phyloP scores from a whole-genome alignment of 2,113 vertebrate genomes.

The Athene noctua region DNA sequence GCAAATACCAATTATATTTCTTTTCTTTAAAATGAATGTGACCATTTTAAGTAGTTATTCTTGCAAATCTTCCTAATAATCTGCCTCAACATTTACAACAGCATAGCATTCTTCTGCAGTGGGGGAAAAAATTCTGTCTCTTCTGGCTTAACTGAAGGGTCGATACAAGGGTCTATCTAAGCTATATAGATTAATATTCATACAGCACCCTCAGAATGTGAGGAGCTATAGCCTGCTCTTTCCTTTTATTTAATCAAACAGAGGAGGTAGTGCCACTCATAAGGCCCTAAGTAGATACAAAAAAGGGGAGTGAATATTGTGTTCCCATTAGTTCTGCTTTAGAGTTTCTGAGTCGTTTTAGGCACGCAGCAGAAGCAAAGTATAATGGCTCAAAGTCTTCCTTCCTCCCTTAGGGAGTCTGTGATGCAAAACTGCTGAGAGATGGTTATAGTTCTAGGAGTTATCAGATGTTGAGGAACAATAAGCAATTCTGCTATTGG shows the following conservation, averaged over 20 bases:
- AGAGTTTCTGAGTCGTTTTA: not conserved
- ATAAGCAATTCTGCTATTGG: not conserved
- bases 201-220: not conserved
- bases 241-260: not conserved
- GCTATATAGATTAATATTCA: not conserved
- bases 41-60: constrained; percentile 56
- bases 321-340: not conserved
- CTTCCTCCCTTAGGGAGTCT: not conserved
- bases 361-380: not conserved
- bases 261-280: not conserved
- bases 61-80: constrained; percentile 57
- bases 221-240: not conserved
- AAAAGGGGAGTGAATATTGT: not conserved
- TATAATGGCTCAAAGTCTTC: not conserved
- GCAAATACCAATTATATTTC: constrained; percentile 70
- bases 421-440: not conserved
- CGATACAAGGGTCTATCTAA: not conserved
- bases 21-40: constrained; percentile 62
- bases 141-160: not conserved
- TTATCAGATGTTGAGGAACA: not conserved
- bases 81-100: constrained; percentile 41
- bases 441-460: not conserved
- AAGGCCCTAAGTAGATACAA: not conserved
- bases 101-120: not conserved
- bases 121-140: not conserved